Percentiles rank a stretch among this genome's conserved stretches.
Evolutionary conservation across 1,140 invertebrate genomes (phyloP).

Genomic region (Rhyacophila brunnea): DNA sequence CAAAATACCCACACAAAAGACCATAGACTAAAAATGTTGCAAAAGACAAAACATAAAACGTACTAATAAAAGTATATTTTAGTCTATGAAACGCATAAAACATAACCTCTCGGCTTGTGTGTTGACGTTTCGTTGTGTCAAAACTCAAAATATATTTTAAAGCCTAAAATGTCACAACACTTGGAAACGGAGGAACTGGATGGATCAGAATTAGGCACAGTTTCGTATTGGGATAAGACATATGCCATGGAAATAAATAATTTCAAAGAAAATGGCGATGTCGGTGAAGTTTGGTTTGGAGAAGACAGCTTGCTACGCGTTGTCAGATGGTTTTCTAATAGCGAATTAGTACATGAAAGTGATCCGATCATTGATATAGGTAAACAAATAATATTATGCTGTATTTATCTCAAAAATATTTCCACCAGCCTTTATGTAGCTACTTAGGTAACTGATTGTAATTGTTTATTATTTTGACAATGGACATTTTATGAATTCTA

Average conservation of each 20-base stretch:
- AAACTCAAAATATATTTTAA: too few species aligned
- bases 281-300: conserved; percentile 93
- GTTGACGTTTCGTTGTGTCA: too few species aligned
- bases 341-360: conserved; percentile 43
- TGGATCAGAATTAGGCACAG: conserved; percentile 76
- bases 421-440: too few species aligned
- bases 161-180: neutral
- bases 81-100: too few species aligned
- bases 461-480: conserved; percentile 1
- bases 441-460: too few species aligned
- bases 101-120: too few species aligned
- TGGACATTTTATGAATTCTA: too few species aligned
- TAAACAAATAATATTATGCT: conserved; percentile 30
- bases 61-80: too few species aligned
- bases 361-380: conserved; percentile 65
- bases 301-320: conserved; percentile 75
- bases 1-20: too few species aligned
- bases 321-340: conserved; percentile 63
- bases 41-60: too few species aligned
- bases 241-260: conserved; percentile 81
- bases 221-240: conserved; percentile 80
- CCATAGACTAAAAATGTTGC: too few species aligned
- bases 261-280: conserved; percentile 80
- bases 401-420: neutral
- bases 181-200: conserved; percentile 57